phyloP scores from a whole-genome alignment of 1,140 invertebrate species.

The Cydia strobilella region DNA sequence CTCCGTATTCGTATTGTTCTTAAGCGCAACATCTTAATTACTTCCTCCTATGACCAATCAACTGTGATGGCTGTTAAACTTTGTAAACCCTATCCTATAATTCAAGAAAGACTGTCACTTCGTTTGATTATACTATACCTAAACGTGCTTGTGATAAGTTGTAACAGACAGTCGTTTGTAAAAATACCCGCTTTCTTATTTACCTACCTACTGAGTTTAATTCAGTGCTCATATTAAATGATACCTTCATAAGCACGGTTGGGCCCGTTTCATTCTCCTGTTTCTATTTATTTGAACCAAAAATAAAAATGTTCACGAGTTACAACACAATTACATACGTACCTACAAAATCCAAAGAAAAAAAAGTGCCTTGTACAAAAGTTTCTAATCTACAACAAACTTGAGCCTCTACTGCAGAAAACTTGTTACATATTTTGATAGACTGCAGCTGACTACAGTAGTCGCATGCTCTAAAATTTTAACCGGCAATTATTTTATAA shows the following conservation, averaged over 20 bases:
- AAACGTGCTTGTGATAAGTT: constrained; percentile 34
- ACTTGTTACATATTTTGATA: too few relatives aligned
- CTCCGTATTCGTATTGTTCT: constrained; percentile 66
- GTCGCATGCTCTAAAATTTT: too few relatives aligned
- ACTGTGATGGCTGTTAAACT: constrained; percentile 62
- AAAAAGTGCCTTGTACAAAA: neutral
- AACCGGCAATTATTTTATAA: too few relatives aligned
- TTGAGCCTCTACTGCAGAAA: too few relatives aligned
- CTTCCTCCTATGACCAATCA: constrained; percentile 65
- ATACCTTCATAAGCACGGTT: constrained; percentile 4
- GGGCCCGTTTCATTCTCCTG: constrained; percentile 19
- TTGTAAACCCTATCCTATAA: constrained; percentile 42
- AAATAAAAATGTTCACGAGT: neutral
- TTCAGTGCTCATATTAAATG: neutral
- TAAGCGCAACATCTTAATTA: constrained; percentile 43
- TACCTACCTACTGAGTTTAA: neutral
- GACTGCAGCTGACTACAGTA: too few relatives aligned
- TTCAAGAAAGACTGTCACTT: constrained; percentile 33
- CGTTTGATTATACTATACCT: constrained; percentile 41
- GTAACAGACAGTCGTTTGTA: neutral
- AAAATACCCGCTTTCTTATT: neutral
- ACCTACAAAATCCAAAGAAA: neutral
- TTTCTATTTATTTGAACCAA: constrained; percentile 32
- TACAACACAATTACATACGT: neutral
- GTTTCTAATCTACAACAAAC: neutral